These are phyloP conservation scores for Papilio machaon DNA, from an alignment of 1,140 invertebrate species.

Conservation along the genomic window DNA sequence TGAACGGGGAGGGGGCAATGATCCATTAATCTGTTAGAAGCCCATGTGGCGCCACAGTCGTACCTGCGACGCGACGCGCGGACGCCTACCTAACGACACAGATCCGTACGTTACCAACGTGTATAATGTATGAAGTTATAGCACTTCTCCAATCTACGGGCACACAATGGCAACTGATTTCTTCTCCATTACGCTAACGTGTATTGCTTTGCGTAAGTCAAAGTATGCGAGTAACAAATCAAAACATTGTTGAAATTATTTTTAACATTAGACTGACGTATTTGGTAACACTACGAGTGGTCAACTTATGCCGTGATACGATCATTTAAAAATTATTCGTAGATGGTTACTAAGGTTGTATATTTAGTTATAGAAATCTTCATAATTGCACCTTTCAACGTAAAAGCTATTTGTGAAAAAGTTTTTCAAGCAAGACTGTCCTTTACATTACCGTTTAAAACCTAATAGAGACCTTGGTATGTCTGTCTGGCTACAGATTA, in stretches of 20 bases:
- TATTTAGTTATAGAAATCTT: no score
- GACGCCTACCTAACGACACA: slow-evolving; percentile 78
- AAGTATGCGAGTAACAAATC: background rate
- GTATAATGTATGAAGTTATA: slow-evolving; percentile 56
- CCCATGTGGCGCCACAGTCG: slow-evolving; percentile 82
- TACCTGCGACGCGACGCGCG: slow-evolving; percentile 78
- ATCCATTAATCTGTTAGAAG: slow-evolving; percentile 85
- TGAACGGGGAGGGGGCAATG: slow-evolving; percentile 78
- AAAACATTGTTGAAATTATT: background rate
- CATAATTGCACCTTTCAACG: background rate
- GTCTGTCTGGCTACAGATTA: background rate
- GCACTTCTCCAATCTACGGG: slow-evolving; percentile 37
- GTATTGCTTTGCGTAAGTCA: background rate
- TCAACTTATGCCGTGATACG: no score
- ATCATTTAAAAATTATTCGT: no score
- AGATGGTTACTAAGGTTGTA: no score
- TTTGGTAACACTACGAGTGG: no score
- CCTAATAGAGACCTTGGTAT: background rate
- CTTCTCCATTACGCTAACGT: slow-evolving; percentile 33
- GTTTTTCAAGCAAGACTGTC: background rate
- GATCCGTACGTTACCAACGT: slow-evolving; percentile 65
- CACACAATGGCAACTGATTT: slow-evolving; percentile 20
- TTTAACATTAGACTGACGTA: background rate
- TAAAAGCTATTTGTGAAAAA: background rate
- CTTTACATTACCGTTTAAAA: background rate